phyloP scores from a whole-genome alignment of 2,888 invertebrate species.

The Eremobia ochroleuca region DNA sequence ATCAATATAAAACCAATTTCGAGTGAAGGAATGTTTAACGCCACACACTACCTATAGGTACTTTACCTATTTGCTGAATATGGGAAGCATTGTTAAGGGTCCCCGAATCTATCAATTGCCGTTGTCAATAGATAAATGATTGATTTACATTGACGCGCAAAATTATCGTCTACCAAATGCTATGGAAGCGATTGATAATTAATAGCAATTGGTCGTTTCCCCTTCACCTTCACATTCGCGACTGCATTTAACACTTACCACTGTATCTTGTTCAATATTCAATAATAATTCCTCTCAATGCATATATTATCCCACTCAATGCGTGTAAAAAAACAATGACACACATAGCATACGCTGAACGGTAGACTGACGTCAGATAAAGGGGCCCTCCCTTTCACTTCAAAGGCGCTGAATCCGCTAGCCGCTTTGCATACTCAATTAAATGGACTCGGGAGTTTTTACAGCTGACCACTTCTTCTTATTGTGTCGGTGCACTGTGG shows the following conservation, averaged over 20 bases:
- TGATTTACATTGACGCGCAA: too few relatives aligned
- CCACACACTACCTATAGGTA: not conserved
- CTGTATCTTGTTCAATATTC: not conserved
- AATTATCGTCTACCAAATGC: not conserved
- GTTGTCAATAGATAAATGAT: not conserved
- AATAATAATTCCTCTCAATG: conserved; percentile 3
- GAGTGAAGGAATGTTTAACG: not conserved
- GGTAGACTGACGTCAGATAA: conserved; percentile 46
- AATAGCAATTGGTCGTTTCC: not conserved
- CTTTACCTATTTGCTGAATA: not conserved
- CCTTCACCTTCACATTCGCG: not conserved
- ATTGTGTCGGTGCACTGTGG: conserved; percentile 47
- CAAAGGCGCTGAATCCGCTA: conserved; percentile 51
- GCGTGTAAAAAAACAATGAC: conserved; percentile 9
- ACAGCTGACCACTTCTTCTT: conserved; percentile 59
- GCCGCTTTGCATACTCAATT: conserved; percentile 72
- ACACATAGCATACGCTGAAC: conserved; percentile 23
- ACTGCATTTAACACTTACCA: not conserved
- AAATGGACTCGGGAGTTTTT: conserved; percentile 61
- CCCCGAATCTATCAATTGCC: not conserved
- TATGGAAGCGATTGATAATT: not conserved
- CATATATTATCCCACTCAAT: conserved; percentile 4
- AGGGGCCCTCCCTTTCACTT: conserved; percentile 49
- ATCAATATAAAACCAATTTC: not conserved
- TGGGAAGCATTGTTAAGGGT: not conserved